A percentile compares a stretch with the other conserved stretches of the same genome.
These are phyloP conservation scores for Neopipo cinnamomea DNA, from an alignment of 2,113 vertebrate genomes.

Conservation along the genomic window DNA sequence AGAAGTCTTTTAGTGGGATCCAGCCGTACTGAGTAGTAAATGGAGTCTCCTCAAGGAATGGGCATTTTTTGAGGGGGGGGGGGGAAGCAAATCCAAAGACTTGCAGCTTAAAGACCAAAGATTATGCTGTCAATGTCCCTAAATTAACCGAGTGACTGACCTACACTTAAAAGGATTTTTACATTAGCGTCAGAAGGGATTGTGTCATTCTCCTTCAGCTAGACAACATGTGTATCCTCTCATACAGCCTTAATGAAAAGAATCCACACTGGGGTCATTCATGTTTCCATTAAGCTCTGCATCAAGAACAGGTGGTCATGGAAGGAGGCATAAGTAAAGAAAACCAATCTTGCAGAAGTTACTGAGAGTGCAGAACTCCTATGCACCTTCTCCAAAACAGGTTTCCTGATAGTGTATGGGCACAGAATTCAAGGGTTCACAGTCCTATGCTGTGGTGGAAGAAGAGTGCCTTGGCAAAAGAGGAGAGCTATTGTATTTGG, in stretches of 20 bases:
- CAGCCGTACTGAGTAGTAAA: neutral
- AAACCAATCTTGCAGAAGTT: conserved; percentile 60
- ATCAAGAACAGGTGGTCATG: conserved; percentile 49
- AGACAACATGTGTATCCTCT: conserved; percentile 9
- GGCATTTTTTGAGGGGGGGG: neutral
- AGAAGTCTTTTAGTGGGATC: neutral
- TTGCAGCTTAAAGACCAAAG: neutral
- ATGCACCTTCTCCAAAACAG: neutral
- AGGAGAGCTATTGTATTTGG: neutral
- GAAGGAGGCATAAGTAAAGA: conserved; percentile 52
- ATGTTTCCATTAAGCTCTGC: conserved; percentile 57
- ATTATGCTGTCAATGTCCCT: neutral
- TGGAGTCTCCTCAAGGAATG: neutral
- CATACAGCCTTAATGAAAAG: conserved; percentile 52
- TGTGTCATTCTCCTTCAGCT: neutral
- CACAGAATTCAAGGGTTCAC: neutral
- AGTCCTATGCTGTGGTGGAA: neutral
- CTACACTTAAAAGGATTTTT: neutral
- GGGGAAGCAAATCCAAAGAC: neutral
- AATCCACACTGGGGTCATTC: conserved; percentile 39
- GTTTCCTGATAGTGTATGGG: neutral
- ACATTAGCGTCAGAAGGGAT: neutral
- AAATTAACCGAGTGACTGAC: neutral
- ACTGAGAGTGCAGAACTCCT: neutral
- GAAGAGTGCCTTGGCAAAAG: neutral